phyloP scores from a whole-genome alignment of 1,140 invertebrate species.

The Harpegnathos saltator region DNA sequence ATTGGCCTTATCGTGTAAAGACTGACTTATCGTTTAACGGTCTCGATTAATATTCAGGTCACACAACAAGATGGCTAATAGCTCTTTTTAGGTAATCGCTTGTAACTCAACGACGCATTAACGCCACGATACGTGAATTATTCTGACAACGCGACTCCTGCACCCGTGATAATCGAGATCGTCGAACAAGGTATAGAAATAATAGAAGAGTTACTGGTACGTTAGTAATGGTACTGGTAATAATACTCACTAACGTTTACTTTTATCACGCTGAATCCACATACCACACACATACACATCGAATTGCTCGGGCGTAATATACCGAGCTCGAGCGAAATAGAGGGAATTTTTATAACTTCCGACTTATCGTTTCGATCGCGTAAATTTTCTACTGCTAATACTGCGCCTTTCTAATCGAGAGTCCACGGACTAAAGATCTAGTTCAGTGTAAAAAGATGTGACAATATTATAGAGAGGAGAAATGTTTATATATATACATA shows the following conservation, averaged over 20 bases:
- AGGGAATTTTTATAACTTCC: conserved; percentile 18
- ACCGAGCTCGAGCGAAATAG: conserved; percentile 4
- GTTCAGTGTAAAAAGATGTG: conserved; percentile 56
- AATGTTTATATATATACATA: conserved; percentile 51
- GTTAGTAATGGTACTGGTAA: background rate
- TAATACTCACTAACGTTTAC: conserved; percentile 15
- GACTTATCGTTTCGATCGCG: conserved; percentile 7
- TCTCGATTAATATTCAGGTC: conserved; percentile 59
- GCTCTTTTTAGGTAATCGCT: conserved; percentile 3
- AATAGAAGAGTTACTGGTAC: conserved; percentile 12
- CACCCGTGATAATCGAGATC: background rate
- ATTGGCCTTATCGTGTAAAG: conserved; percentile 81
- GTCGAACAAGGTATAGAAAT: conserved; percentile 36
- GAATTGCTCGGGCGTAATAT: conserved; percentile 12
- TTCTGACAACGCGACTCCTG: background rate
- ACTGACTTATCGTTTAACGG: conserved; percentile 79
- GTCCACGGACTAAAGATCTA: conserved; percentile 37
- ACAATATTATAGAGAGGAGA: conserved; percentile 47
- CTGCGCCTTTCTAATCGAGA: conserved; percentile 53
- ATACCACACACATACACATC: conserved; percentile 2
- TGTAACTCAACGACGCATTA: background rate
- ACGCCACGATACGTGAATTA: background rate
- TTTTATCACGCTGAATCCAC: conserved; percentile 20
- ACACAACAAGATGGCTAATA: conserved; percentile 3
- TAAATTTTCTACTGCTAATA: conserved; percentile 44